Conservation (phyloP, 2,888 invertebrate species). For the Taphrorychus bicolor region DNA sequence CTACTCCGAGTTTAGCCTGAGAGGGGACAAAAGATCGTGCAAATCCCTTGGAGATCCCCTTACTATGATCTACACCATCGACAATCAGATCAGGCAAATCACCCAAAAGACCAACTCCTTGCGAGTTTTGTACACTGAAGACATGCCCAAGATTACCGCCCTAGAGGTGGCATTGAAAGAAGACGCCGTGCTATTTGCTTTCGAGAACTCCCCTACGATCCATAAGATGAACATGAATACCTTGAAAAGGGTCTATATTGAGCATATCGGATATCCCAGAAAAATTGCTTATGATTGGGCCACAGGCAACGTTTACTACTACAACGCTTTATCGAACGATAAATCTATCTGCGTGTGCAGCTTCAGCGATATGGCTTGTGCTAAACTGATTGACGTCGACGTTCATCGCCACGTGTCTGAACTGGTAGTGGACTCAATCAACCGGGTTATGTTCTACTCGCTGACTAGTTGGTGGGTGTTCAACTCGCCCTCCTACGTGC, state of each 20-base stretch:
- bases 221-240: slow-evolving; percentile 58
- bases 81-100: slow-evolving; percentile 66
- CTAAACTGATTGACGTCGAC: slow-evolving; percentile 62
- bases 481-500: slow-evolving; percentile 59
- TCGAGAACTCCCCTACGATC: slow-evolving; percentile 59
- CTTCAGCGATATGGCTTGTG: slow-evolving; percentile 51
- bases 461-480: slow-evolving; percentile 59
- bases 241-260: slow-evolving; percentile 54
- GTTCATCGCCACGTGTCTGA: slow-evolving; percentile 64
- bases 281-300: slow-evolving; percentile 76
- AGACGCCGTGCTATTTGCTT: slow-evolving; percentile 62
- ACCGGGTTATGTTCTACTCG: slow-evolving; percentile 67
- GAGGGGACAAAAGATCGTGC: slow-evolving; percentile 70
- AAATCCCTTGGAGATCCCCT: slow-evolving; percentile 68
- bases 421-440: slow-evolving; percentile 69
- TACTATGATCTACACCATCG: slow-evolving; percentile 64
- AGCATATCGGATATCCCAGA: slow-evolving; percentile 61
- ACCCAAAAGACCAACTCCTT: slow-evolving; percentile 54
- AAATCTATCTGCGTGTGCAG: slow-evolving; percentile 55
- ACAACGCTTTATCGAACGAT: slow-evolving; percentile 54
- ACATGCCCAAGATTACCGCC: slow-evolving; percentile 62
- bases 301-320: slow-evolving; percentile 63
- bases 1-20: slow-evolving; percentile 65
- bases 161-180: slow-evolving; percentile 63
- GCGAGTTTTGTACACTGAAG: slow-evolving; percentile 58